Evolutionary conservation across 2,797 vertebrate species (phyloP).

Genomic region (Limosa lapponica): DNA sequence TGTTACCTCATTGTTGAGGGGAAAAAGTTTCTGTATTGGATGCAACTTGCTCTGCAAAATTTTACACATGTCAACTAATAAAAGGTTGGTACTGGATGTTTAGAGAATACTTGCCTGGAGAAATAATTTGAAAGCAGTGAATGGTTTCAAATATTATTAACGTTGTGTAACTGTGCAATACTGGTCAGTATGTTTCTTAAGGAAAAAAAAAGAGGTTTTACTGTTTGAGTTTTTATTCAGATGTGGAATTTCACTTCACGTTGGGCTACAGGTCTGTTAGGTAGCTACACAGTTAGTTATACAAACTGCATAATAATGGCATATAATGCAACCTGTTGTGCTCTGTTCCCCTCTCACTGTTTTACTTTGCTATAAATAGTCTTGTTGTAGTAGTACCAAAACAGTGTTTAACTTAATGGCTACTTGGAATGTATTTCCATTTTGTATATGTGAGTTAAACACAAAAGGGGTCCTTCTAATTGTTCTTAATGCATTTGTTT

Average conservation of each 20-base stretch:
- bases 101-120: not conserved
- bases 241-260: fast-evolving
- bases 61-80: fast-evolving
- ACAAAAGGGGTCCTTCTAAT: not conserved
- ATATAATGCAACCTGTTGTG: not conserved
- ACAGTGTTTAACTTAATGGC: not conserved
- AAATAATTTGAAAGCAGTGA: not conserved
- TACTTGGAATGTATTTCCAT: not conserved
- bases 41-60: not conserved
- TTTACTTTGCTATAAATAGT: not conserved
- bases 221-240: not conserved
- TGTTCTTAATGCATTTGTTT: not conserved
- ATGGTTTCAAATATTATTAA: not conserved
- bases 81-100: not conserved
- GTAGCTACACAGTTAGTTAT: not conserved
- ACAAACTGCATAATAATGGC: fast-evolving
- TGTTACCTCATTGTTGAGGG: not conserved
- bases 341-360: not conserved
- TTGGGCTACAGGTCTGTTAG: not conserved
- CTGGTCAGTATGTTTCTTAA: not conserved
- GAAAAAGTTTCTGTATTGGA: not conserved
- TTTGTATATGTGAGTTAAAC: not conserved
- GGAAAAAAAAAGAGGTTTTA: not conserved
- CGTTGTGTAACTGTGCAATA: not conserved
- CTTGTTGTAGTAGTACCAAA: not conserved